Conservation (phyloP, 2,888 invertebrate genomes). For the Campoletis raptor region DNA sequence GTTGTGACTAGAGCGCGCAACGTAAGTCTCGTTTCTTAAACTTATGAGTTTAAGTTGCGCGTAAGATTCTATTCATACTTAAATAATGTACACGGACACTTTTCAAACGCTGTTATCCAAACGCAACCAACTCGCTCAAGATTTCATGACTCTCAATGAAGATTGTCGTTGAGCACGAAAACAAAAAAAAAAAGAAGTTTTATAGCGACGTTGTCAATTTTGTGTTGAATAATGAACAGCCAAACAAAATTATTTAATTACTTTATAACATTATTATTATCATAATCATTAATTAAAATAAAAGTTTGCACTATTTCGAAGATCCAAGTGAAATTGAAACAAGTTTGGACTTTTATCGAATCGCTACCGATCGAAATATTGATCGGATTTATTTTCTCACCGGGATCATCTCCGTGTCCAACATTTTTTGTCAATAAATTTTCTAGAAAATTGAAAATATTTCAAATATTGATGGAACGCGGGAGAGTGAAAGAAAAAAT, state of each 20-base stretch:
- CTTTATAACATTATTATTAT: background rate
- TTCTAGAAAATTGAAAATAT: no score
- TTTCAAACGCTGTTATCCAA: constrained; percentile 37
- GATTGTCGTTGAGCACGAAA: constrained; percentile 2
- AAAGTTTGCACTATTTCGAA: no score
- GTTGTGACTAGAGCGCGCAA: constrained; percentile 53
- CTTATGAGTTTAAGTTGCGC: background rate
- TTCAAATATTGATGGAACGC: no score
- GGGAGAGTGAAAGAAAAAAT: no score
- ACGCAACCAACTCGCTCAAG: constrained; percentile 29
- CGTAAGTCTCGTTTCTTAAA: constrained; percentile 46
- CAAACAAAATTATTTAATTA: background rate
- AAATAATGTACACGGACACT: constrained; percentile 32
- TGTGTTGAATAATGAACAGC: background rate
- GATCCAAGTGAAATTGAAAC: no score
- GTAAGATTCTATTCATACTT: constrained; percentile 47
- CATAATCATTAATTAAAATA: no score
- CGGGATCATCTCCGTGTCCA: no score
- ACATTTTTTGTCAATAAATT: no score
- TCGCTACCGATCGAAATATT: no score
- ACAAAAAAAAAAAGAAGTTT: background rate
- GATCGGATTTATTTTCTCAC: no score
- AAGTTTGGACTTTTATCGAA: no score
- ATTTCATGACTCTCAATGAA: constrained; percentile 38
- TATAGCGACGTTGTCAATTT: background rate